phyloP scores from a whole-genome alignment of 1,140 invertebrate genomes.

The Sminthurides bifidus region DNA sequence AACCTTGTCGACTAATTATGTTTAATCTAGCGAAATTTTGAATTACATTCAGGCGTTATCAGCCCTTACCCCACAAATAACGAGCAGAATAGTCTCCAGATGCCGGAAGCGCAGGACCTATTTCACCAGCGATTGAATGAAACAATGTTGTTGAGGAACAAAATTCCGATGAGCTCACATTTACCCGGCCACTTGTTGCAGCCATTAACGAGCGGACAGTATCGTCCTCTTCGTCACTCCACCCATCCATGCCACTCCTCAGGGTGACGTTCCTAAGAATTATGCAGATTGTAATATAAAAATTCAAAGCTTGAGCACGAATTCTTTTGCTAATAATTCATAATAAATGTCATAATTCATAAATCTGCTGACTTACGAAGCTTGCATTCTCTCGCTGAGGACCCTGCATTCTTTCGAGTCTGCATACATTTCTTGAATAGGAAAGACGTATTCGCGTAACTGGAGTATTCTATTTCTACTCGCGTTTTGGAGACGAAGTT shows the following conservation, averaged over 20 bases:
- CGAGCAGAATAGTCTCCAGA: slow-evolving; percentile 67
- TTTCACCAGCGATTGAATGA: slow-evolving; percentile 50
- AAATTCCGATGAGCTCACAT: too few species aligned
- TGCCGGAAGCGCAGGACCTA: slow-evolving; percentile 58
- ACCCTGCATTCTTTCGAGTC: not conserved
- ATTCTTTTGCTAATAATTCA: slow-evolving; percentile 3
- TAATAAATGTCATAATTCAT: slow-evolving; percentile 7
- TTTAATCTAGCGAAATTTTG: too few species aligned
- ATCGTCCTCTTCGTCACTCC: slow-evolving; percentile 45
- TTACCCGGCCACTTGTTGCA: slow-evolving; percentile 57
- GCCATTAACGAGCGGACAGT: slow-evolving; percentile 59
- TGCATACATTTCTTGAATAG: slow-evolving; percentile 13
- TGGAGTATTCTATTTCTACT: slow-evolving; percentile 24
- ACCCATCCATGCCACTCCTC: slow-evolving; percentile 1
- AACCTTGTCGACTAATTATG: too few species aligned
- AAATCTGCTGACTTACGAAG: slow-evolving; percentile 4
- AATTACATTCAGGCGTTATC: too few species aligned
- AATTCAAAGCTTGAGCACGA: slow-evolving; percentile 20
- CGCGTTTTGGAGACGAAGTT: slow-evolving; percentile 16
- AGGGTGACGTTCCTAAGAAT: slow-evolving; percentile 40
- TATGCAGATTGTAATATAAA: slow-evolving; percentile 34
- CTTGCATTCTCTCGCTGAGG: not conserved
- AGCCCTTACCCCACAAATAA: slow-evolving; percentile 57
- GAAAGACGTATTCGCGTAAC: slow-evolving; percentile 27
- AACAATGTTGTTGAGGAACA: too few species aligned